Conservation (phyloP, 1,140 invertebrate genomes). For the Cylas formicarius region DNA sequence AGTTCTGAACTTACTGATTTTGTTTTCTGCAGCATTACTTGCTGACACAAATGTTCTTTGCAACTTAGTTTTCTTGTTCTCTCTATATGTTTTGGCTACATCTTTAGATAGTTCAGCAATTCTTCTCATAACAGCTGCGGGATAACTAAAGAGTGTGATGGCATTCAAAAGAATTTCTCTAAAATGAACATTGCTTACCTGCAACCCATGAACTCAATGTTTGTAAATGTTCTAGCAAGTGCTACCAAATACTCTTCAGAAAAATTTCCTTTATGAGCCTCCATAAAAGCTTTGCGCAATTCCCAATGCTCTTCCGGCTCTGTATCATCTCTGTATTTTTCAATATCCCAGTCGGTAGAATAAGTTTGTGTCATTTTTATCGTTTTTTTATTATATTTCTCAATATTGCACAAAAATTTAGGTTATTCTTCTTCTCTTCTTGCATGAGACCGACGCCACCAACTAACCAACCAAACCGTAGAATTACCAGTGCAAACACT, state of each 20-base stretch:
- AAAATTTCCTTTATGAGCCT: slow-evolving; percentile 62
- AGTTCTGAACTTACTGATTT: slow-evolving; percentile 38
- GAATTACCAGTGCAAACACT: too few species aligned
- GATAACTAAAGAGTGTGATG: slow-evolving; percentile 43
- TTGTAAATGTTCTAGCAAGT: slow-evolving; percentile 72
- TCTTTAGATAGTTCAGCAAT: slow-evolving; percentile 67
- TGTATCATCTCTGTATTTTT: slow-evolving; percentile 56
- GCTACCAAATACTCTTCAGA: slow-evolving; percentile 67
- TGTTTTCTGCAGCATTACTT: slow-evolving; percentile 52
- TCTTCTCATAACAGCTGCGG: slow-evolving; percentile 66
- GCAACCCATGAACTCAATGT: slow-evolving; percentile 77
- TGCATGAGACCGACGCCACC: too few species aligned
- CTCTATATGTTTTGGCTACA: slow-evolving; percentile 49
- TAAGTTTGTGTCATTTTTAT: slow-evolving; percentile 32
- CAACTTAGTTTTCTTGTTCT: slow-evolving; percentile 50
- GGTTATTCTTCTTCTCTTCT: too few species aligned
- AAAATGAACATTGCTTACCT: slow-evolving; percentile 46
- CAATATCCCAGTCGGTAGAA: slow-evolving; percentile 51
- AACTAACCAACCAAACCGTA: too few species aligned
- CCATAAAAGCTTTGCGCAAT: slow-evolving; percentile 64
- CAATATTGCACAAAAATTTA: too few species aligned
- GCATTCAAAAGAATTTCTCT: neutral
- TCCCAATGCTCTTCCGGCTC: slow-evolving; percentile 81
- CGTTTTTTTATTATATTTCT: too few species aligned
- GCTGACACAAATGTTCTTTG: slow-evolving; percentile 59